Percentiles rank a stretch among this genome's conserved stretches.
Conservation (phyloP, 2,113 vertebrate genomes). For the Zingel zingel region DNA sequence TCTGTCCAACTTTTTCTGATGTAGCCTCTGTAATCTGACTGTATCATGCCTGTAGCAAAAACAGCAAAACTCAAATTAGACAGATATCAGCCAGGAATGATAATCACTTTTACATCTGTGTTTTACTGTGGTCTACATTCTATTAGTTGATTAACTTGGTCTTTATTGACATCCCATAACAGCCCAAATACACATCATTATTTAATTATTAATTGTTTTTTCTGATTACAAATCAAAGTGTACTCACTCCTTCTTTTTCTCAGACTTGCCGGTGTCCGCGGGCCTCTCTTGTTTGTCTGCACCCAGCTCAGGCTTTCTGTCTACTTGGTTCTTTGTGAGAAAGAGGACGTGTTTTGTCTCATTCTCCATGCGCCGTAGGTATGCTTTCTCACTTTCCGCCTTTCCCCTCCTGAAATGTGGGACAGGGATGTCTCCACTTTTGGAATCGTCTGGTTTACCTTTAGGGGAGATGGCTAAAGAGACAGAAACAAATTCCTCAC, state of each 20-base stretch:
- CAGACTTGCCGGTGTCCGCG: conserved; percentile 82
- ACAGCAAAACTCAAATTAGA: not conserved
- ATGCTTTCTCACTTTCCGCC: conserved; percentile 84
- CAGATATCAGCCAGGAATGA: not conserved
- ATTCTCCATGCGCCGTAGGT: conserved; percentile 87
- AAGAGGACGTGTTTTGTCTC: conserved; percentile 88
- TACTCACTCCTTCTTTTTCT: conserved; percentile 90
- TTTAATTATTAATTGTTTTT: too few relatives aligned
- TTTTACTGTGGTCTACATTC: not conserved
- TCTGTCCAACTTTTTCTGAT: conserved; percentile 85
- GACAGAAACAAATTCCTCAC: not conserved
- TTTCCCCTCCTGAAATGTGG: conserved; percentile 86
- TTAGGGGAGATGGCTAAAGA: conserved; percentile 43
- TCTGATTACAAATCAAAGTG: too few relatives aligned
- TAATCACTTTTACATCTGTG: not conserved
- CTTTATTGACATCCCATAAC: not conserved
- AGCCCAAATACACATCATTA: not conserved
- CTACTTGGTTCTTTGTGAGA: conserved; percentile 89
- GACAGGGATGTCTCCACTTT: conserved; percentile 76
- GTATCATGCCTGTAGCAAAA: conserved; percentile 83
- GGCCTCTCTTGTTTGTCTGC: conserved; percentile 62
- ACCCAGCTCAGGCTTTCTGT: conserved; percentile 86
- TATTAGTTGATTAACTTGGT: too few relatives aligned
- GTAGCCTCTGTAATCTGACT: conserved; percentile 80
- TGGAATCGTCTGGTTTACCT: conserved; percentile 29